Percentiles rank a stretch among this genome's conserved stretches.
phyloP scores from a whole-genome alignment of 2,797 vertebrate species.

The Pangasius djambal region DNA sequence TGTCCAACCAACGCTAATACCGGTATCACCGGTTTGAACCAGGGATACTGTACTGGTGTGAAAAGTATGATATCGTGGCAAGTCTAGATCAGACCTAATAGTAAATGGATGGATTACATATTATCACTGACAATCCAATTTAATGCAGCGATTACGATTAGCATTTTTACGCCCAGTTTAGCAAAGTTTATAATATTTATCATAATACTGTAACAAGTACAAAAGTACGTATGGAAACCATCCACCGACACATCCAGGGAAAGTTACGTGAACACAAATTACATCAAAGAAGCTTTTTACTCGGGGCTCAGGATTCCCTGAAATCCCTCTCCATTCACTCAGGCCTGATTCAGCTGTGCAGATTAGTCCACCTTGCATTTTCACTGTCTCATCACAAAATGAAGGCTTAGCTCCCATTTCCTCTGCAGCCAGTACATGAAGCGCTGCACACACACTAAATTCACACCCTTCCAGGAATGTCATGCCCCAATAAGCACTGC shows the following conservation, averaged over 20 bases:
- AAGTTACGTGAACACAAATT: neutral
- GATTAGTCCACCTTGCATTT: conserved; percentile 53
- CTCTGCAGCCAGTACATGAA: conserved; percentile 40
- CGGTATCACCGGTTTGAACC: no score
- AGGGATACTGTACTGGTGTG: no score
- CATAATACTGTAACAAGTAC: neutral
- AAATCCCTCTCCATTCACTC: conserved; percentile 50
- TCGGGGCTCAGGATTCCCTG: conserved; percentile 39
- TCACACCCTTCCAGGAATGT: neutral
- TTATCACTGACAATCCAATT: neutral
- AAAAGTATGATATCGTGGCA: no score
- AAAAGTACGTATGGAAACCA: no score
- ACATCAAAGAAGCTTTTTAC: neutral
- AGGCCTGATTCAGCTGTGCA: conserved; percentile 13
- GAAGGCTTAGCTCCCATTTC: conserved; percentile 47
- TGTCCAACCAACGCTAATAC: no score
- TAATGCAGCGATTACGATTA: neutral
- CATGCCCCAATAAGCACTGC: conserved; percentile 17
- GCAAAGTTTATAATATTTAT: neutral
- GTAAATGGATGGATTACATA: no score
- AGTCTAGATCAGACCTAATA: neutral
- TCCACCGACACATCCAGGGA: no score
- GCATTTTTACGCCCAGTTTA: neutral
- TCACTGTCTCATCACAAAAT: conserved; percentile 48
- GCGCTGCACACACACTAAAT: neutral